Percentiles rank a stretch among this genome's conserved stretches.
Evolutionary conservation across 2,797 vertebrate genomes (phyloP).

Genomic region (Pogoniulus pusillus): DNA sequence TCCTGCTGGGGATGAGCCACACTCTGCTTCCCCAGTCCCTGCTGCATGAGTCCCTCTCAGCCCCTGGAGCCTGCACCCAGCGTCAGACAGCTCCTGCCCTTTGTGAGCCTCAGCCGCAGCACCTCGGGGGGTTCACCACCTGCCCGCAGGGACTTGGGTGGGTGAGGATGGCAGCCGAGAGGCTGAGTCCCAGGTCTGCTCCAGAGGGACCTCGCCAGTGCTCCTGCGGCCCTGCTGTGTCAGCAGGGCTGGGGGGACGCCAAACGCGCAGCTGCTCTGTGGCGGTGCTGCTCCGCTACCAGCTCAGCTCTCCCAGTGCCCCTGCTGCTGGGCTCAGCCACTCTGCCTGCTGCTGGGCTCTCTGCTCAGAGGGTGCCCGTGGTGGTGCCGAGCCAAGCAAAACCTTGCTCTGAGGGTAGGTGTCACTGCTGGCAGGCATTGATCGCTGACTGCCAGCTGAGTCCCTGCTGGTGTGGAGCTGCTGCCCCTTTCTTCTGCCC

Average conservation of each 20-base stretch:
- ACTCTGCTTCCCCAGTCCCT: neutral
- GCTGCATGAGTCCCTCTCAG: neutral
- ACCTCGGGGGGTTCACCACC: neutral
- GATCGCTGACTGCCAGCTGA: neutral
- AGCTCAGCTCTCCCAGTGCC: neutral
- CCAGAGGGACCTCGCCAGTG: too few relatives aligned
- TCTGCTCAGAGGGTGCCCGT: too few relatives aligned
- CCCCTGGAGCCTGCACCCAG: fast-evolving
- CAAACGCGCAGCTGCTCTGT: too few relatives aligned
- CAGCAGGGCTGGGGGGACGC: too few relatives aligned
- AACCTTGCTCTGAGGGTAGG: neutral
- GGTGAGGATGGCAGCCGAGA: neutral
- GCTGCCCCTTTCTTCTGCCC: neutral
- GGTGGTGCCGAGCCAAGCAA: neutral
- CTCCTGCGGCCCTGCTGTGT: too few relatives aligned
- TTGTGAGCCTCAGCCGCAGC: too few relatives aligned
- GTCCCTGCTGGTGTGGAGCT: neutral
- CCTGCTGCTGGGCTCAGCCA: too few relatives aligned
- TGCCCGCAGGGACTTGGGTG: neutral
- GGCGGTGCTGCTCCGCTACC: neutral
- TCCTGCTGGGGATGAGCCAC: neutral
- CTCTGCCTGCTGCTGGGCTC: too few relatives aligned
- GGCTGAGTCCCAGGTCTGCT: too few relatives aligned
- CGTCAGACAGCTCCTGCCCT: neutral
- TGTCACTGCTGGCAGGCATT: neutral